Conservation (phyloP, 2,113 vertebrate genomes). For the Myrmecophaga tridactyla region DNA sequence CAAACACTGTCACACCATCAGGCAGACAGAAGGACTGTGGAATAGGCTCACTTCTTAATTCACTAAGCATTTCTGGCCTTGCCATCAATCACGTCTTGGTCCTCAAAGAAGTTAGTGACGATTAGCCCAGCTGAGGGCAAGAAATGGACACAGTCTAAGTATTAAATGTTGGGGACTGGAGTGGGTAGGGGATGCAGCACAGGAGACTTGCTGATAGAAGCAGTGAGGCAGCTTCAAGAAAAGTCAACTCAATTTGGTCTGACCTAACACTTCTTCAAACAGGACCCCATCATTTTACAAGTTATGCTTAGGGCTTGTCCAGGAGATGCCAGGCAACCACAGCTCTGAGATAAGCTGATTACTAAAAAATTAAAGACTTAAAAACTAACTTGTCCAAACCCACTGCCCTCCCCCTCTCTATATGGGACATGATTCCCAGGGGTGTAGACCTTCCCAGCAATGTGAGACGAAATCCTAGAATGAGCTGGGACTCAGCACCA, state of each 20-base stretch:
- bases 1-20: not conserved
- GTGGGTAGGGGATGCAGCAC: not conserved
- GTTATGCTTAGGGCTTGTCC: not conserved
- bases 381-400: no score
- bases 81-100: not conserved
- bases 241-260: not conserved
- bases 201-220: not conserved
- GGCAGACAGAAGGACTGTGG: not conserved
- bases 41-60: not conserved
- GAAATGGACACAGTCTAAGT: not conserved
- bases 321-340: not conserved
- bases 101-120: not conserved
- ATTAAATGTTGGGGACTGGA: not conserved
- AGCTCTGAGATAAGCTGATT: not conserved
- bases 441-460: no score
- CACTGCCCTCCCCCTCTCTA: no score
- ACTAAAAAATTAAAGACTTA: no score
- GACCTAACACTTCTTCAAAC: not conserved
- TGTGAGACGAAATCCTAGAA: no score
- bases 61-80: not conserved
- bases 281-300: not conserved
- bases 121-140: not conserved
- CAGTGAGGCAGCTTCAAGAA: not conserved
- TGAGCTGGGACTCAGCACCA: no score
- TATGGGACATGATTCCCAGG: no score